A percentile compares a stretch with the other conserved stretches of the same genome.
phyloP scores from a whole-genome alignment of 1,140 invertebrate species.

The Drosophila sp. region DNA sequence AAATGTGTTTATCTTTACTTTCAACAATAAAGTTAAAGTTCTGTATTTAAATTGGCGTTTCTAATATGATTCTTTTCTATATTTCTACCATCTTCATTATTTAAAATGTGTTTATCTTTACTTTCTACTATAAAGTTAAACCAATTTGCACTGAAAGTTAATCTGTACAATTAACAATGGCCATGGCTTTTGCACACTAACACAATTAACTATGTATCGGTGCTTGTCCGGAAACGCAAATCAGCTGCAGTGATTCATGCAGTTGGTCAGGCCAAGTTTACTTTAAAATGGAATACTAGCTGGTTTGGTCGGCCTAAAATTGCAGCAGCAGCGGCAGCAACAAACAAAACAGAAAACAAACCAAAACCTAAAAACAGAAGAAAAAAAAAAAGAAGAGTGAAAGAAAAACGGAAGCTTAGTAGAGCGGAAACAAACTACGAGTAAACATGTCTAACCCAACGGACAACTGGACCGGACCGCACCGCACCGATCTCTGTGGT shows the following conservation, averaged over 20 bases:
- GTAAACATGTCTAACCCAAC: slow-evolving; percentile 59
- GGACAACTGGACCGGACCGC: slow-evolving; percentile 57
- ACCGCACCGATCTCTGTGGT: slow-evolving; percentile 25
- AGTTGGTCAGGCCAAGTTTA: slow-evolving; percentile 46
- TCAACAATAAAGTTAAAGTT: no score
- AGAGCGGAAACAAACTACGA: slow-evolving; percentile 70
- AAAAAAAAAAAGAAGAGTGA: slow-evolving; percentile 37
- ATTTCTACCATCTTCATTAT: neutral
- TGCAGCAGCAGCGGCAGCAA: slow-evolving; percentile 51
- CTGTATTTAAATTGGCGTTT: no score
- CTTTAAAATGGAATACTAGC: slow-evolving; percentile 28
- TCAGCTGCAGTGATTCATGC: slow-evolving; percentile 49
- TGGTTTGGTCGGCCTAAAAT: slow-evolving; percentile 51
- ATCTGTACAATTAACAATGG: slow-evolving; percentile 25
- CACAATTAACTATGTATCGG: slow-evolving; percentile 69
- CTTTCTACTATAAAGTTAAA: slow-evolving; percentile 2
- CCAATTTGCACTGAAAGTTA: slow-evolving; percentile 46
- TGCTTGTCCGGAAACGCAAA: slow-evolving; percentile 69
- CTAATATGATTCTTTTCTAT: no score
- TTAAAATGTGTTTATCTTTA: neutral
- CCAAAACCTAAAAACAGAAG: neutral
- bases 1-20: no score
- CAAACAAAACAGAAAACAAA: slow-evolving; percentile 12
- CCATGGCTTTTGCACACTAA: slow-evolving; percentile 57
- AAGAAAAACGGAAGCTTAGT: slow-evolving; percentile 73